These are phyloP conservation scores for Mylabris sibirica DNA, from an alignment of 2,888 invertebrate genomes.

Conservation along the genomic window DNA sequence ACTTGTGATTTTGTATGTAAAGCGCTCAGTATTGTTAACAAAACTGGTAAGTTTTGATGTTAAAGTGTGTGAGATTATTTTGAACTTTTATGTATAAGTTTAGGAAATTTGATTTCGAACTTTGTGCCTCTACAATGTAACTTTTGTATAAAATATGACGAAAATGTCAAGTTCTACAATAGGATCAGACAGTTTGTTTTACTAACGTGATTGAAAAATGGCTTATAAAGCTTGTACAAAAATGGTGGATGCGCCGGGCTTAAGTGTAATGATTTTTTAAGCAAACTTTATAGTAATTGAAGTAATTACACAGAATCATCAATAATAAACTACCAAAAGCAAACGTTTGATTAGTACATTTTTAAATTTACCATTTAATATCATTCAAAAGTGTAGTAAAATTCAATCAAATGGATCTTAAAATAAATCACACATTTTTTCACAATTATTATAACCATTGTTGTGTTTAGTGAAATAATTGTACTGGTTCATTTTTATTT, in stretches of 20 bases:
- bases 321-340: no score
- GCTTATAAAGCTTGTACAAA: not conserved
- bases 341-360: no score
- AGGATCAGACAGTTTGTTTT: not conserved
- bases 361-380: no score
- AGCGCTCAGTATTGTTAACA: conserved; percentile 75
- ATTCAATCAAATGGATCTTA: no score
- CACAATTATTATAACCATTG: not conserved
- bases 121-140: not conserved
- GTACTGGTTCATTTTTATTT: conserved; percentile 43
- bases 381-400: no score
- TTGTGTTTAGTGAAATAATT: not conserved
- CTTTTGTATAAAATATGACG: not conserved
- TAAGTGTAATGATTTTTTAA: not conserved
- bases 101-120: not conserved
- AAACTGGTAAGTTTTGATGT: conserved; percentile 67
- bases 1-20: conserved; percentile 78
- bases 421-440: no score
- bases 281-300: no score
- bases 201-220: not conserved
- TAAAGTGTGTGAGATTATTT: not conserved
- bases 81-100: not conserved
- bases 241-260: conserved; percentile 7
- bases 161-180: not conserved
- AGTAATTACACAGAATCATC: no score